A percentile compares a stretch with the other conserved stretches of the same genome.
Conservation (phyloP, 2,888 invertebrate species). For the Petrophora chlorosata region DNA sequence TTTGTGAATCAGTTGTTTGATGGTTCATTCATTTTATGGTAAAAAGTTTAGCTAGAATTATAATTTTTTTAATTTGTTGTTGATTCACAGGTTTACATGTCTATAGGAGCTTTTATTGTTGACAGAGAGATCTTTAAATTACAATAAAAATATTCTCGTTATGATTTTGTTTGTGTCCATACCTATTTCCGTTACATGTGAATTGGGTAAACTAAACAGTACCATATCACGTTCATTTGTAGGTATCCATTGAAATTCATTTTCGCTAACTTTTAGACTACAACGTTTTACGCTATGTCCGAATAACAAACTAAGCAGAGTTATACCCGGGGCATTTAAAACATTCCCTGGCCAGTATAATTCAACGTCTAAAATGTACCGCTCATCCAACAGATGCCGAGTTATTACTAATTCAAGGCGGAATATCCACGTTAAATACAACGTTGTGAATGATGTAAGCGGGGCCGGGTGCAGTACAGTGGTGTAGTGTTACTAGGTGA, state of each 20-base stretch:
- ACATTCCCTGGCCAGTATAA: slow-evolving; percentile 32
- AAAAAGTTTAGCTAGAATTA: too few species aligned
- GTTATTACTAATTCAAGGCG: slow-evolving; percentile 41
- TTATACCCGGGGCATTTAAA: slow-evolving; percentile 33
- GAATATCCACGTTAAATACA: slow-evolving; percentile 53
- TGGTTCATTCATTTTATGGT: too few species aligned
- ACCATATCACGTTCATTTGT: too few species aligned
- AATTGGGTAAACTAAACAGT: too few species aligned
- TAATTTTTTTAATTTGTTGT: too few species aligned
- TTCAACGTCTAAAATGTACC: slow-evolving; percentile 37
- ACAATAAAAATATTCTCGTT: too few species aligned
- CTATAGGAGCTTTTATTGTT: too few species aligned
- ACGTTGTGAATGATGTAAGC: slow-evolving; percentile 63
- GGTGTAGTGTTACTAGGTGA: slow-evolving; percentile 38
- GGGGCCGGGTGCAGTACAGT: slow-evolving; percentile 43
- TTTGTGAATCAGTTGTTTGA: too few species aligned
- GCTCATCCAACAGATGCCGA: slow-evolving; percentile 36
- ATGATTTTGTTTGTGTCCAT: too few species aligned
- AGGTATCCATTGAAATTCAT: not conserved
- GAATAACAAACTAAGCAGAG: slow-evolving; percentile 30
- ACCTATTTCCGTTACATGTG: too few species aligned
- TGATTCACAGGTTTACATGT: too few species aligned
- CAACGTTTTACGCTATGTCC: slow-evolving; percentile 6
- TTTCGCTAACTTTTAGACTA: not conserved
- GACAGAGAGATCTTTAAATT: too few species aligned